Evolutionary conservation across 2,888 invertebrate species (phyloP), one percentile per base, ranked within the genome.

Genomic region (Lithosia quadra): DNA sequence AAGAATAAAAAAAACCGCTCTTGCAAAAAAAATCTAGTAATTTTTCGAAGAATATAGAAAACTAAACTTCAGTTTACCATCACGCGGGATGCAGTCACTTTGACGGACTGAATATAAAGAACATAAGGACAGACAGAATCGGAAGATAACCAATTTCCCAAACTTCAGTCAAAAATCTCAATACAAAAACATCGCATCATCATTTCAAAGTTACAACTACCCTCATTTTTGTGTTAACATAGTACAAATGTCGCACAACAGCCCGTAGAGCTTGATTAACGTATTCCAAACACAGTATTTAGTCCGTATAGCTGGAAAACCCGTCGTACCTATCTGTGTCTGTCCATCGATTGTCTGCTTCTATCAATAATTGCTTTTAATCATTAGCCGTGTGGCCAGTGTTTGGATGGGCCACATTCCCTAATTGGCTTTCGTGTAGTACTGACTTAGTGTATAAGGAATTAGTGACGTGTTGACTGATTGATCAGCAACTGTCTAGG

Each of bases 291-390:
- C 64, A 69, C 55, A 21, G 55, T 63, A 22, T 68, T 59, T 49
- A 59, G 58, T 74, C 58, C 67, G 63, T 53, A 67, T 62, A 67
- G 69, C 57, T 67, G 68, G 69, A 59, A 58, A 71, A 56, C 64
- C 36, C 69, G 49, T 62, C 60, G 57, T 60, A 63, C 60, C 67
- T 53, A 57, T 49, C 56, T 61, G 43, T 67, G 49, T 67, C 36
- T 22, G 71, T 67, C 58, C 15, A 72, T 67, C 58, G 69, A 75
- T 73, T 75, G 73, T 79, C 75, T 68, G 66, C 61, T 73, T 81
- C 81, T 78, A 87, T 84, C 85, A 86, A 88, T 88, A 87, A 88
- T 85, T 82, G 84, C 86, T 84, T 84, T 84, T 85, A 84, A 88
- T 87, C 81, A 87, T 87, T 84, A 86, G 79, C 81, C 71, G 71